A percentile compares a stretch with the other conserved stretches of the same genome.
Conservation (phyloP, 2,113 vertebrate species). For the Carassius auratus region DNA sequence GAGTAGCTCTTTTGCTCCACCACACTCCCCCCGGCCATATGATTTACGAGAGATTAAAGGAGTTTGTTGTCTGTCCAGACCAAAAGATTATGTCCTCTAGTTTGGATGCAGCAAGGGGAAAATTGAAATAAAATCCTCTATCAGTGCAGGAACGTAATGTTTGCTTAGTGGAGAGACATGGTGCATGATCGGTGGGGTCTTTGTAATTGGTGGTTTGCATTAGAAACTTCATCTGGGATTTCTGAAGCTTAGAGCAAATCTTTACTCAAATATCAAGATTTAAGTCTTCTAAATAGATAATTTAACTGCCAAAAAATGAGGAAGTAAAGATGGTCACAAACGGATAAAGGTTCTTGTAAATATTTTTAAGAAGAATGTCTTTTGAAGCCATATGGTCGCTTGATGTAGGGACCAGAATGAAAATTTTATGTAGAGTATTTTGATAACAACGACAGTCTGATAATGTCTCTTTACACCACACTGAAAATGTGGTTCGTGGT, state of each 20-base stretch:
- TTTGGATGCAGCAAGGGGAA: constrained; percentile 27
- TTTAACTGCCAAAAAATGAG: background rate
- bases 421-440: background rate
- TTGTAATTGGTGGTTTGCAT: background rate
- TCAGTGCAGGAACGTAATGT: constrained; percentile 16
- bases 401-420: background rate
- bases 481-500: background rate
- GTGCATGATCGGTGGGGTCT: background rate
- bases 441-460: background rate
- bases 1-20: background rate
- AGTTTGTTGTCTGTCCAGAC: constrained; percentile 60
- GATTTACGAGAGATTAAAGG: constrained; percentile 68
- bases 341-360: background rate
- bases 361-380: background rate
- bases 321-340: background rate
- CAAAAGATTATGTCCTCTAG: constrained; percentile 62
- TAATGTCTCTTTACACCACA: background rate
- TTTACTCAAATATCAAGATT: background rate
- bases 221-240: background rate
- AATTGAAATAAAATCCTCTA: constrained; percentile 51
- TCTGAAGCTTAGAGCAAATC: background rate
- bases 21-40: constrained; percentile 59
- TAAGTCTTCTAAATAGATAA: background rate
- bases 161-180: background rate
- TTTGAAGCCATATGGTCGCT: background rate